A percentile compares a stretch with the other conserved stretches of the same genome.
These are phyloP conservation scores for Seriola dumerili DNA, from an alignment of 2,113 vertebrate genomes.

Conservation along the genomic window DNA sequence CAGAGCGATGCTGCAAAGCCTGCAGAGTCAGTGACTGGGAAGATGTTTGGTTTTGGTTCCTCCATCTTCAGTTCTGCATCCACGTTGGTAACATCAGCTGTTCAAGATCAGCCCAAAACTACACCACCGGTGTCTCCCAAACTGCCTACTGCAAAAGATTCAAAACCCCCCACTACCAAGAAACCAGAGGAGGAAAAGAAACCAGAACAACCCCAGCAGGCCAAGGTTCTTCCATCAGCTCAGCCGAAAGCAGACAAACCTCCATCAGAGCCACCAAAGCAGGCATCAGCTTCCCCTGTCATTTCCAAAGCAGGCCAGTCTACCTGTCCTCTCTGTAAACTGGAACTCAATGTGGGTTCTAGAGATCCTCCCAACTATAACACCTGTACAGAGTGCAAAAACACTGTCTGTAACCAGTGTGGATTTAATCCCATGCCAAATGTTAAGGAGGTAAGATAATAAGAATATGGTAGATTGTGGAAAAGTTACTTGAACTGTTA, in stretches of 20 bases:
- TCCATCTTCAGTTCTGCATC: constrained; percentile 85
- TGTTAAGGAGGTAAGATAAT: constrained; percentile 87
- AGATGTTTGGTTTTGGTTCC: constrained; percentile 83
- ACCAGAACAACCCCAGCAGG: constrained; percentile 75
- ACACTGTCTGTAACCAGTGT: constrained; percentile 93
- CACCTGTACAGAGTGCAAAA: constrained; percentile 94
- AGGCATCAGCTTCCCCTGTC: constrained; percentile 32
- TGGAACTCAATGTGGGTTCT: constrained; percentile 88
- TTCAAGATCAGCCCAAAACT: constrained; percentile 76
- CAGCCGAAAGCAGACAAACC: constrained; percentile 58
- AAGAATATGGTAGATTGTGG: not conserved
- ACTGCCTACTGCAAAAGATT: constrained; percentile 59
- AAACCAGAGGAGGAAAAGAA: constrained; percentile 66
- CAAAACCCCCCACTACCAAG: constrained; percentile 57
- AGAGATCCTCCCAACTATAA: constrained; percentile 91
- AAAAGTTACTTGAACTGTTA: not conserved
- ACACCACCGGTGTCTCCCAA: constrained; percentile 79
- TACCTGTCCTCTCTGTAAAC: constrained; percentile 92
- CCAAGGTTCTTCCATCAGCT: constrained; percentile 64
- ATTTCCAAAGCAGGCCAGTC: constrained; percentile 55
- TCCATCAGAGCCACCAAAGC: constrained; percentile 66
- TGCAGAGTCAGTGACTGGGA: constrained; percentile 79
- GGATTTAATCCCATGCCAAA: constrained; percentile 96
- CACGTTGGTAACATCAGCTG: constrained; percentile 81
- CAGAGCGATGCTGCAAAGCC: constrained; percentile 84